Evolutionary conservation across 1,140 invertebrate species (phyloP), one percentile per base, ranked within the genome.

Genomic region (Drosophila prosaltans): DNA sequence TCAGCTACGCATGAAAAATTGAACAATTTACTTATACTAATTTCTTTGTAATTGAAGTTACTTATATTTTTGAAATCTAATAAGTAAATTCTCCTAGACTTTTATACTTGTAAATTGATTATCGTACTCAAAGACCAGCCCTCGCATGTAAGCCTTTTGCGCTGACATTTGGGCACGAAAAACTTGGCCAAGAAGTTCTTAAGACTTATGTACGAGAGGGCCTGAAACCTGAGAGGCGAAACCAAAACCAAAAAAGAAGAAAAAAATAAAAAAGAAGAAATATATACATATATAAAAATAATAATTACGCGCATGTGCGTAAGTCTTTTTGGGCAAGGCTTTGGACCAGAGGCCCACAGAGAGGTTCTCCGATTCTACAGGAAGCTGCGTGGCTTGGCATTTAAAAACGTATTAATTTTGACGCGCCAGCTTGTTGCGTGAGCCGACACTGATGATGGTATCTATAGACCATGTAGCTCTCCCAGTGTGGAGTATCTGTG

Each of bases 401-500:
- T 88, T 88, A 88, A 88, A 88, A 88, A 88, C 84, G 83, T 88
- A 88, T 88, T 88, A 88, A 88, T 88, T 88, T 88, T 88, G 83
- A 86, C 83, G 83, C 83, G 84, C 76, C 80, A 60, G 69, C 61
- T 64, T 30, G 26, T 32, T 64, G 62, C 65, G 69, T 81, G 79
- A 64, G 51, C 76, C 65, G 69, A 78, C 58, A 77, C 73, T 77
- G 74, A 77, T 77, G 74, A 77, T 73, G 64, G 67, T 76, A 65
- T 80, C 45, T 51, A 51, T 51, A 51, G 45, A 36, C 45, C 59
- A 55, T 63, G 71, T 45, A 36, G 26, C 5, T 58, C 55, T 69
- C 41, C 61, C 59, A 55, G 60, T 62, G 30, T 66, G 54, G 70
- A 76, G 64, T 71, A 32, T 40, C 6, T 24, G 65, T 57, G 41